Evolutionary conservation across 2,797 vertebrate species (phyloP).

Genomic region (Euphonia xanthogaster): DNA sequence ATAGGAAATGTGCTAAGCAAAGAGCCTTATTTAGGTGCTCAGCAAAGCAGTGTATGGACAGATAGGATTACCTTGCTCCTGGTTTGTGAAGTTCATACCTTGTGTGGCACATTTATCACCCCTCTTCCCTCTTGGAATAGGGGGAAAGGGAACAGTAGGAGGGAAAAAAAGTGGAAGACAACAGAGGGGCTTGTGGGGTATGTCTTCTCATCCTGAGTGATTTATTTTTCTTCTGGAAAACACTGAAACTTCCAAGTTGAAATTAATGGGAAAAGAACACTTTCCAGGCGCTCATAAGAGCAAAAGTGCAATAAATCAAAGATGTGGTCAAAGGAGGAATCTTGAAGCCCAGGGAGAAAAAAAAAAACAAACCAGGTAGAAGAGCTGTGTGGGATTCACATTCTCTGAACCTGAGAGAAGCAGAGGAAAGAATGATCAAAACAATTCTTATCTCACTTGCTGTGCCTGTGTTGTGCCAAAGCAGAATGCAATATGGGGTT

Average conservation of each 20-base stretch:
- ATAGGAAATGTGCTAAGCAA: neutral
- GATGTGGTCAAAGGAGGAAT: neutral
- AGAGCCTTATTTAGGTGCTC: neutral
- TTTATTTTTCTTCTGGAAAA: conserved; percentile 48
- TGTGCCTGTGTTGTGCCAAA: no score
- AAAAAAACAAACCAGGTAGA: neutral
- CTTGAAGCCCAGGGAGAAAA: neutral
- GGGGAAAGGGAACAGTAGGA: conserved; percentile 3
- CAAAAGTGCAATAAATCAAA: conserved; percentile 35
- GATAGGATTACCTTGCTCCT: neutral
- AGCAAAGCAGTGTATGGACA: neutral
- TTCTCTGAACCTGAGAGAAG: no score
- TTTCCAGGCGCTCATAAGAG: conserved; percentile 52
- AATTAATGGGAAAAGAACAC: conserved; percentile 50
- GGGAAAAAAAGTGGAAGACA: neutral
- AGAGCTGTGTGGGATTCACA: neutral
- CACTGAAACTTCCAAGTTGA: conserved; percentile 15
- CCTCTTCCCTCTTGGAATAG: neutral
- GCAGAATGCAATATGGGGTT: no score
- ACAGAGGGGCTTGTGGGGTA: neutral
- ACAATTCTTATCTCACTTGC: no score
- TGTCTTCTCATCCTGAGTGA: neutral
- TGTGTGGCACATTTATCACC: neutral
- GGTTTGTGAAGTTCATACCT: neutral
- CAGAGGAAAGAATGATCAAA: no score